Base-by-base conservation (phyloP, 1,140 invertebrate genomes). In the Drosophila gunungcola region DNA sequence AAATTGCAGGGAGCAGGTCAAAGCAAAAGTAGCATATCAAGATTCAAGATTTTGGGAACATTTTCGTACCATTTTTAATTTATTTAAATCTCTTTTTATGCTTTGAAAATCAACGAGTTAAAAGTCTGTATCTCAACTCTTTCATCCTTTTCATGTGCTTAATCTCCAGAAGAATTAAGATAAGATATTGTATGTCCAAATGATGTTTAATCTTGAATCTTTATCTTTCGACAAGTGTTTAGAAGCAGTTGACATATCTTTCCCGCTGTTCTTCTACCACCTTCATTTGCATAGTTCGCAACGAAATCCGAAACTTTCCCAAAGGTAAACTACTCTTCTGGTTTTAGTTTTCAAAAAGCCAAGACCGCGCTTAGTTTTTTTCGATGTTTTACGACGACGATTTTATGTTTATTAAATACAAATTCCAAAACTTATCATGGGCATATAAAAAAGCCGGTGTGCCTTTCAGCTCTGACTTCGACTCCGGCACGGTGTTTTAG, bases 401-500 rank as follows among this genome's bases (percentile, higher is more conserved):
- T 63, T 63, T 63, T 43, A 54, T 69, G 63, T 56, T 70, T 70
- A 70, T 70, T 70, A 69, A 70, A 70, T 70, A 69, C 67, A 70
- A 70, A 70, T 70, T 70, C 64, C 51, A 48, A 68, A 68, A 70
- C 51, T 39, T 70, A 69, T 69, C 67, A 54, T 34, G 62, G 48
- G 62, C 32, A 11, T 21, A 67, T 43, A 65, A 65, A 41, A 61
- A 43, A 67, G 61, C 64, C 38, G 62, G 46, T 52, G 52, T 38
- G 29, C 45, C 64, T 38, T 41, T 46, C 41, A 46, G 16, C 64
- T 38, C 7, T 16, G 64, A 4, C 29, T 43, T 38, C 38, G 21
- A 12, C 29, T 6, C 29, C 29, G 12, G 29, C 48, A 43, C 25
- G 29, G 12, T 54, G 32, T 39, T 52, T 25, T 27, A 21, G 65